Conservation (phyloP, 2,797 vertebrate species). For the Paratrypauchen microcephalus region DNA sequence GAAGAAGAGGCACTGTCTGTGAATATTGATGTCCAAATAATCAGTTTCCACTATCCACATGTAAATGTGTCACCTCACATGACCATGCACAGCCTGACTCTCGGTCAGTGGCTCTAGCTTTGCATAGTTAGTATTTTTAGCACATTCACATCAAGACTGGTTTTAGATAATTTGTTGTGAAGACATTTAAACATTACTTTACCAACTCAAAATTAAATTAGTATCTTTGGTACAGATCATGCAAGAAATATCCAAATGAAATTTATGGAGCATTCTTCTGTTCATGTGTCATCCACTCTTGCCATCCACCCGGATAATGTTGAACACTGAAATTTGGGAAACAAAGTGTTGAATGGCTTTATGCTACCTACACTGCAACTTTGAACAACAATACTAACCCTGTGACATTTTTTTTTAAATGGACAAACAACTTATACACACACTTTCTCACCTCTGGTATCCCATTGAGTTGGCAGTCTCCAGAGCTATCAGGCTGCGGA, state of each 20-base stretch:
- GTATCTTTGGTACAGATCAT: slow-evolving; percentile 5
- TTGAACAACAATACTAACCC: background rate
- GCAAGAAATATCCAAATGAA: background rate
- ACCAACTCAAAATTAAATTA: slow-evolving; percentile 14
- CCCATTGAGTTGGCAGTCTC: slow-evolving; percentile 81
- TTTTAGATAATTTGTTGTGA: slow-evolving; percentile 8
- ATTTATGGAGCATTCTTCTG: slow-evolving; percentile 15
- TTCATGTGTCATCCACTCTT: slow-evolving; percentile 87
- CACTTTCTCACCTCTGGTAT: slow-evolving; percentile 82
- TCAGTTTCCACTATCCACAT: background rate
- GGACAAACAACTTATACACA: background rate
- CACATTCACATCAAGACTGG: background rate
- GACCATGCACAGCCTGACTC: background rate
- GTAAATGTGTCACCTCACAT: background rate
- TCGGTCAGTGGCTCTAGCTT: slow-evolving; percentile 10
- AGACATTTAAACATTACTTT: background rate
- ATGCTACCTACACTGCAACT: background rate
- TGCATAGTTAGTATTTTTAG: slow-evolving; percentile 47
- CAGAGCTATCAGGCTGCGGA: slow-evolving; percentile 85
- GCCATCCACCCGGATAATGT: slow-evolving; percentile 89
- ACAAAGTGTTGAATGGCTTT: background rate
- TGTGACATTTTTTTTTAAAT: too few relatives aligned
- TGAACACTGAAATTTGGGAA: slow-evolving; percentile 77
- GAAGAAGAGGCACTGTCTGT: background rate
- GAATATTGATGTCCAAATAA: background rate